Conservation (phyloP, 2,797 vertebrate genomes). For the Microctenopoma steveboyesi region DNA sequence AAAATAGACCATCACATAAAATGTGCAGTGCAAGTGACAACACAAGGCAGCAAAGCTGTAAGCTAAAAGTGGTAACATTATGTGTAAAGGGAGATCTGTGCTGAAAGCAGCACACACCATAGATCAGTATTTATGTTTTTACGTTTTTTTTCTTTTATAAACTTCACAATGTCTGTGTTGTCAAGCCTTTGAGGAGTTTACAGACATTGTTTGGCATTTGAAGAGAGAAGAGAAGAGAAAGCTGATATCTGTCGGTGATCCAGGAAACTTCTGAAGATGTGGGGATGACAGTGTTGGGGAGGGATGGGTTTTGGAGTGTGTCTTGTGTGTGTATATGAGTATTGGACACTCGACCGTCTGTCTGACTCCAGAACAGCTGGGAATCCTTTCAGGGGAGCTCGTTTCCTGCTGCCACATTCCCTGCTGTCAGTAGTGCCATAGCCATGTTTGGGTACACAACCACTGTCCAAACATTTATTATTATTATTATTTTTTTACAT, state of each 20-base stretch:
- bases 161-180: not conserved
- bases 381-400: slow-evolving; percentile 77
- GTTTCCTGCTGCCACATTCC: slow-evolving; percentile 74
- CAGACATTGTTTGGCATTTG: slow-evolving; percentile 30
- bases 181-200: not conserved
- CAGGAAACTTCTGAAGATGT: slow-evolving; percentile 10
- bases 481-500: not conserved
- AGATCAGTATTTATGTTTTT: not conserved
- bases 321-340: slow-evolving; percentile 47
- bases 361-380: slow-evolving; percentile 81
- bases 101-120: slow-evolving; percentile 5
- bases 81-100: not conserved
- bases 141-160: slow-evolving; percentile 18
- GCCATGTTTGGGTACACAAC: slow-evolving; percentile 40
- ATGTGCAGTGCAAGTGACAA: not conserved
- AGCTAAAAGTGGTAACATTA: slow-evolving; percentile 3
- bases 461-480: not conserved
- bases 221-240: slow-evolving; percentile 1
- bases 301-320: slow-evolving; percentile 36
- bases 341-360: slow-evolving; percentile 57
- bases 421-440: slow-evolving; percentile 62
- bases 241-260: slow-evolving; percentile 28
- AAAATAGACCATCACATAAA: slow-evolving; percentile 22
- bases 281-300: slow-evolving; percentile 6
- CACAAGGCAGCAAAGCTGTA: not conserved